Conservation (phyloP, 2,113 vertebrate species). For the Cyprinodon variegatus region DNA sequence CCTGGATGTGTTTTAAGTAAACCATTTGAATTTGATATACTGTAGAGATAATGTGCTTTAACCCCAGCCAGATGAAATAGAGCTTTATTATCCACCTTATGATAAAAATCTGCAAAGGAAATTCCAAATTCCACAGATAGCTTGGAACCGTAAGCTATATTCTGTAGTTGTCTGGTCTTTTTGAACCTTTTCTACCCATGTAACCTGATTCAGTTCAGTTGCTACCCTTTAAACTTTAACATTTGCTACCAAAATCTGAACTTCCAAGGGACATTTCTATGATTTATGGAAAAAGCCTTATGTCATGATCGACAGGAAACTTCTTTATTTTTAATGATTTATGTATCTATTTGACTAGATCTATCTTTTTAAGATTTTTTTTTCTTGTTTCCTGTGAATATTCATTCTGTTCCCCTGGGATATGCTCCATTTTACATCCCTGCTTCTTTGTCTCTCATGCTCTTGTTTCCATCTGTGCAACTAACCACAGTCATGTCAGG, state of each 20-base stretch:
- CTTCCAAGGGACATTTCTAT: constrained; percentile 16
- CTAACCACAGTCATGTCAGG: constrained; percentile 26
- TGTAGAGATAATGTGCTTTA: background rate
- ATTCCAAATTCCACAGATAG: background rate
- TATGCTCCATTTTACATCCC: constrained; percentile 65
- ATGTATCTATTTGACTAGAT: constrained; percentile 57
- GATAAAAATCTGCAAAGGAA: constrained; percentile 35
- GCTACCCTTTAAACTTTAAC: constrained; percentile 7
- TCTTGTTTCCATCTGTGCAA: constrained; percentile 23
- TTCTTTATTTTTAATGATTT: constrained; percentile 55
- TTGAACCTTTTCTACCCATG: background rate
- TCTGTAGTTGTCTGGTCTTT: background rate
- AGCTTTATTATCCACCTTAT: constrained; percentile 29
- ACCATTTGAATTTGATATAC: background rate
- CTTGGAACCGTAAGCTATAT: background rate
- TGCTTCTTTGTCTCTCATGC: constrained; percentile 14
- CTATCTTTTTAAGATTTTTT: constrained; percentile 53
- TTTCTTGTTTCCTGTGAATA: constrained; percentile 54
- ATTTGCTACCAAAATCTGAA: background rate
- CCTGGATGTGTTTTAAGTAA: background rate
- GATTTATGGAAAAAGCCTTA: constrained; percentile 34
- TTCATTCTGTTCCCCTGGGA: constrained; percentile 63
- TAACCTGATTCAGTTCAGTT: constrained; percentile 5
- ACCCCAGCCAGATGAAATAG: background rate
- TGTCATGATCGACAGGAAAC: constrained; percentile 41